Base-by-base conservation (phyloP, 2,113 vertebrate genomes). In the Camelus dromedarius region DNA sequence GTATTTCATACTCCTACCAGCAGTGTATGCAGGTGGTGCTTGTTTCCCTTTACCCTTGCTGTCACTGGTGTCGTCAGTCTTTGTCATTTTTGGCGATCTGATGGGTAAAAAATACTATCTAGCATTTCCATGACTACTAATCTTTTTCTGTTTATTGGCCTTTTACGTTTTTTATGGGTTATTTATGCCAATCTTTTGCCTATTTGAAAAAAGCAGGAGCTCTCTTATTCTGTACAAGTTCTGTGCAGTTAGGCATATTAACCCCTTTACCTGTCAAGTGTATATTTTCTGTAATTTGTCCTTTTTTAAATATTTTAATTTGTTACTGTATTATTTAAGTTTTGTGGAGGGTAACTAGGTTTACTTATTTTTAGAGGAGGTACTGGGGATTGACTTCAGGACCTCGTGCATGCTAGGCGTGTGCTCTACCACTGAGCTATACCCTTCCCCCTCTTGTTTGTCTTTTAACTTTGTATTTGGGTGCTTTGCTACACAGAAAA, bases 401-500 rank as follows among this genome's bases (percentile, higher is more conserved):
- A 42, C 38, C 38, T 42, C 38, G 38, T 42, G 38, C 38, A 42
- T 42, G 5, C 38, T 42, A 42, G 38, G 38, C 38, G 38, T 42
- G 38, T 42, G 38, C 38, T 42, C 38, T 42, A 42, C 38, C 4
- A 42, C 38, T 42, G 38, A 42, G 38, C 38, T 42, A 42, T 42
- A 42, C 38, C 38, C 38, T 42, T 42, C 38, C 38, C 38, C 38
- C 38, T 95, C 72, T 95, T 30, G 75, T 85, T 83, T 94, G 94
- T 93, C 38, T 84, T 81, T 67, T 92, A 48, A 85, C 46, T 82
- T 91, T 81, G 12, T 77, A 70, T 72, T 42, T 85, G 32, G 54
- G 22, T 94, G 60, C 75, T 92, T 95, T 95, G 69, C 52, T 52
- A 50, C 58, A 58, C 24, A 90, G 54, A 92, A 96, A 91, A 82